A percentile compares a stretch with the other conserved stretches of the same genome.
These are phyloP conservation scores for Chrysocyon brachyurus DNA, from an alignment of 2,797 vertebrate genomes.

Conservation along the genomic window DNA sequence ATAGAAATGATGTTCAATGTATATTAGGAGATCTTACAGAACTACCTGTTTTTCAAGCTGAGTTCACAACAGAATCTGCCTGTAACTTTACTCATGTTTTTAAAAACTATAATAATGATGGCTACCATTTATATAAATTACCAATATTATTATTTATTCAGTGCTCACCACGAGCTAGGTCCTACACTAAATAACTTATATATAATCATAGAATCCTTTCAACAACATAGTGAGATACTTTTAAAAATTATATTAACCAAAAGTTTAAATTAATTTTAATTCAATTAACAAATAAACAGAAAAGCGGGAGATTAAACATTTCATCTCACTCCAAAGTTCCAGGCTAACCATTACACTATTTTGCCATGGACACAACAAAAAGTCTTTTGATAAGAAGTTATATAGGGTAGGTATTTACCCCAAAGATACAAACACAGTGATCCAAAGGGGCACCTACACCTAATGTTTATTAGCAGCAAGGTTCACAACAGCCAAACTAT, in stretches of 20 bases:
- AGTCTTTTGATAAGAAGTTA: background rate
- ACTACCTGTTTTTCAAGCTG: constrained; percentile 40
- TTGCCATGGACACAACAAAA: background rate
- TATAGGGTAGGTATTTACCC: background rate
- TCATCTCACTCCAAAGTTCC: constrained; percentile 20
- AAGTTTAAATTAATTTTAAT: constrained; percentile 43
- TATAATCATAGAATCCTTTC: background rate
- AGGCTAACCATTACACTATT: background rate
- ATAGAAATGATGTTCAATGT: constrained; percentile 19
- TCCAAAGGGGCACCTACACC: background rate
- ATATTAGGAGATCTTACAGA: constrained; percentile 35
- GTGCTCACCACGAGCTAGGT: background rate
- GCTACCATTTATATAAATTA: background rate
- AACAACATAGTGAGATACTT: constrained; percentile 32
- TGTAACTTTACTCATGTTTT: background rate
- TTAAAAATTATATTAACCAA: constrained; percentile 31
- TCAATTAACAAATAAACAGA: constrained; percentile 11
- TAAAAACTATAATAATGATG: constrained; percentile 47
- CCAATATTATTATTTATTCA: constrained; percentile 35
- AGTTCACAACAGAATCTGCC: constrained; percentile 55
- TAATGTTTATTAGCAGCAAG: background rate
- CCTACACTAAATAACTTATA: background rate
- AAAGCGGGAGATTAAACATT: constrained; percentile 20
- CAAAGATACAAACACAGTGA: background rate
- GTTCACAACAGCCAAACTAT: background rate